Conservation (phyloP, 2,113 vertebrate species). For the Caloenas nicobarica region DNA sequence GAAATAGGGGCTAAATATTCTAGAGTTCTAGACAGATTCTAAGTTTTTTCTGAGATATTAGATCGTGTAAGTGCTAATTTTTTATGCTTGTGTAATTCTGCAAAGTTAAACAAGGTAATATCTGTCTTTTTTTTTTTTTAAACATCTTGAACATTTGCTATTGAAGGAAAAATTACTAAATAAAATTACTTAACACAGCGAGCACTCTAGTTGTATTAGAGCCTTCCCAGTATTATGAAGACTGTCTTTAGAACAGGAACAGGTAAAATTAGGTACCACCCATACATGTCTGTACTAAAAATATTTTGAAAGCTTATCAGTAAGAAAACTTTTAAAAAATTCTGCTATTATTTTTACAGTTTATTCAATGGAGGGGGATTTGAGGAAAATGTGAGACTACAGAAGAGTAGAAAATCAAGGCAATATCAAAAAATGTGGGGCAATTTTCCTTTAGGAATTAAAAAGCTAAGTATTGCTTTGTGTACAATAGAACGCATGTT, state of each 20-base stretch:
- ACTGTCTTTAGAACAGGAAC: not conserved
- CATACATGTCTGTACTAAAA: not conserved
- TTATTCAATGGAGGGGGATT: not conserved
- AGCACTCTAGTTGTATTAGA: not conserved
- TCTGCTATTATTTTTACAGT: not conserved
- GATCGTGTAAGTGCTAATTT: not conserved
- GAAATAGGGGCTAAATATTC: not conserved
- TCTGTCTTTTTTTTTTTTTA: accelerated
- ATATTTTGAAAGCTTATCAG: not conserved
- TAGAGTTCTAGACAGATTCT: not conserved
- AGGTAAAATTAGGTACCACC: not conserved
- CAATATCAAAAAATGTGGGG: not conserved
- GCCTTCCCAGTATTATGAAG: not conserved
- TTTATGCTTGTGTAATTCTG: not conserved
- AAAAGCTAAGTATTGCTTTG: not conserved
- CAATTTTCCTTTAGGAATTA: not conserved
- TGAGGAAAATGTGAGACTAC: not conserved
- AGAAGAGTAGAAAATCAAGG: not conserved
- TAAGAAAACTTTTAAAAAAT: not conserved
- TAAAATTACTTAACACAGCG: not conserved
- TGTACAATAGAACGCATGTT: not conserved
- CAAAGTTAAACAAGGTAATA: not conserved
- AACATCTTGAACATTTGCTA: not conserved
- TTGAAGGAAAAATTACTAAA: not conserved
- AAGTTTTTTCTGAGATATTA: not conserved